Evolutionary conservation across 1,140 invertebrate genomes (phyloP), one percentile per base, ranked within the genome.

Genomic region (Bilobella aurantiaca): DNA sequence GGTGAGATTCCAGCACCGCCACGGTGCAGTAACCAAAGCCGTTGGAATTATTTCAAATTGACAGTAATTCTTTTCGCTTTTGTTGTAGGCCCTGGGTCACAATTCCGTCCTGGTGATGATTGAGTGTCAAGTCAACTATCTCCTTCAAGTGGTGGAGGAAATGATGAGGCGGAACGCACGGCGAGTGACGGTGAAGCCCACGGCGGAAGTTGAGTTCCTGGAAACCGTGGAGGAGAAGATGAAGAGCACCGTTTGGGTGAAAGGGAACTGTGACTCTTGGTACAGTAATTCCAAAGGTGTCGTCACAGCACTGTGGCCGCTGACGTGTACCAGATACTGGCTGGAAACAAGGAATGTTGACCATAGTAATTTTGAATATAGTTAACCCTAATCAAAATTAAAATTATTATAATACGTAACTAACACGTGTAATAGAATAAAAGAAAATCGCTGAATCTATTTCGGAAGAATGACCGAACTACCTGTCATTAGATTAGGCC

Each of bases 121-220:
- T 29, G 68, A 69, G 31, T 69, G 68, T 57, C 64, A 69, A 59
- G 53, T 66, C 2, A 67, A 69, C 34, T 69, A 37, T 42, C 27
- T 28, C 3, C 1, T 69, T 5, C n/a, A 42, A 12, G 57, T 64
- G 14, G 49, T 70, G 2, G 21, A 46, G 23, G 62, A 70, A 63
- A 59, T 70, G 37, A 64, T 53, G 3, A 31, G 2, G 29, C 18
- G 61, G 30, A 16, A 34, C 31, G 14, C 64, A 58, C 18, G 32
- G 23, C 18, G 28, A 14, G 46, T 64, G 27, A 28, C 23, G 2
- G 64, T 66, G 14, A 69, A 69, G 57, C 14, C 12, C 14, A 12
- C 21, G 2, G 61, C 47, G 3, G 30, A 67, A 31, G 60, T 64
- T 1, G 57, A 64, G 1, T 69, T 34, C 49, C 49, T 67, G 30